Base-by-base conservation (phyloP, 2,113 vertebrate species). In the Coptodon rendalli region DNA sequence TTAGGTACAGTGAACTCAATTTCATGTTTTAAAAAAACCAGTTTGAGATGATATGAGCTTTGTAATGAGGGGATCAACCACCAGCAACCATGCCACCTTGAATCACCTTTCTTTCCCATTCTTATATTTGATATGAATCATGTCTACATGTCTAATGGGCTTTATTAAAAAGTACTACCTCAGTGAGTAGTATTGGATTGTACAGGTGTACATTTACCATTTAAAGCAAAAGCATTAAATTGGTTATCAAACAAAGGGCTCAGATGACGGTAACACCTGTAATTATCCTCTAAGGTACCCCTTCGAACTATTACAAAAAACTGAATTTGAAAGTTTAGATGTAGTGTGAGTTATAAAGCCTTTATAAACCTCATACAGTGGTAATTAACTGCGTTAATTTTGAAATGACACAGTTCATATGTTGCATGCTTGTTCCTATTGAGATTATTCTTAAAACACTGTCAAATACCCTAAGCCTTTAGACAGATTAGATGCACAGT, bases 401-500 rank as follows among this genome's bases (percentile, higher is more conserved):
- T 76, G 17, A 34, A 50, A 27, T 79, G 3, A 11, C 29, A 59
- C 61, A 50, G 56, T 14, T 3, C 22, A 50, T 63, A 43, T 45
- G 19, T 11, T 34, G 27, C 27, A 82, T 61, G 38, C 29, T 63
- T 31, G 19, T 66, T 50, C 3, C 13, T 16, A 5, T 11, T 36
- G 27, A 52, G 29, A 66, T 63, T 66, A 4, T 17, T 8, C 54
- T 31, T 43, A 59, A 59, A 87, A 91, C 24, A 54, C 61, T 76
- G 83, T 84, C 29, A 90, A 89, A 89, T 86, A 38, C 73, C 53
- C 22, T 6, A 71, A 71, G 54, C 71, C 52, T 71, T 83, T 31
- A 86, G 50, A 90, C 91, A 91, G 87, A 94, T 90, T 91, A 92
- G 88, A 94, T 88, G 91, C 92, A 92, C 92, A 84, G 93, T 90